Evolutionary conservation across 2,888 invertebrate genomes (phyloP), one percentile per base, ranked within the genome.

Genomic region (Drosophila anceps): DNA sequence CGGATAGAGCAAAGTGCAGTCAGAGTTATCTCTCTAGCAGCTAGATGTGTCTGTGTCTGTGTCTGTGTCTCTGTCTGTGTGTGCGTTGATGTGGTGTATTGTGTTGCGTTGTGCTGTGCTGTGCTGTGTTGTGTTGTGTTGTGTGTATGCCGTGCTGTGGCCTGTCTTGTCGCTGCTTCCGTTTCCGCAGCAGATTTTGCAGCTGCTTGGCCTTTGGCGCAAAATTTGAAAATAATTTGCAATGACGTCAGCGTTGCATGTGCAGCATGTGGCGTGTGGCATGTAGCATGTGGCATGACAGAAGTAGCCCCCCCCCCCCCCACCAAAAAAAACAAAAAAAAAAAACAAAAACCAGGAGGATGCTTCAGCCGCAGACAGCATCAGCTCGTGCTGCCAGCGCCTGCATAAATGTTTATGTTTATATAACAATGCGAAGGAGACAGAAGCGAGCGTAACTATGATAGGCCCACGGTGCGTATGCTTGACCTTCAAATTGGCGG

Each of bases 211-310:
- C 80, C 82, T 73, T 87, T 89, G 81, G 88, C 88, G 67, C 75
- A 76, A 85, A 84, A 84, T 84, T 84, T 82, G 73, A 89, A 84
- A 89, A 89, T 89, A 89, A 87, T 85, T 87, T 60, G 74, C 73
- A 83, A 64, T 90, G 90, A 90, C 90, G 86, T 90, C 86, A 90
- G 73, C 61, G 57, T 63, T 44, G 70, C 64, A 44, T 55, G 57
- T 59, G 61, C 48, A 18, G 46, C 48, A 41, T 13, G 59, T 31
- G 4, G 53, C 55, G 46, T 53, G 46, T 27, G n/a, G 66, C 66
- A 61, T 33, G 33, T 50, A 13, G 31, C 58, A 74, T 66, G 70
- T 50, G 53, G 58, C 69, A 59, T 65, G 63, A 68, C 73, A 69
- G 60, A 6, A 20, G 24, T 27, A 33, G 9, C 33, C n/a, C 39